Evolutionary conservation across 2,113 vertebrate species (phyloP), one percentile per base, ranked within the genome.

Genomic region (Ictidomys tridecemlineatus): DNA sequence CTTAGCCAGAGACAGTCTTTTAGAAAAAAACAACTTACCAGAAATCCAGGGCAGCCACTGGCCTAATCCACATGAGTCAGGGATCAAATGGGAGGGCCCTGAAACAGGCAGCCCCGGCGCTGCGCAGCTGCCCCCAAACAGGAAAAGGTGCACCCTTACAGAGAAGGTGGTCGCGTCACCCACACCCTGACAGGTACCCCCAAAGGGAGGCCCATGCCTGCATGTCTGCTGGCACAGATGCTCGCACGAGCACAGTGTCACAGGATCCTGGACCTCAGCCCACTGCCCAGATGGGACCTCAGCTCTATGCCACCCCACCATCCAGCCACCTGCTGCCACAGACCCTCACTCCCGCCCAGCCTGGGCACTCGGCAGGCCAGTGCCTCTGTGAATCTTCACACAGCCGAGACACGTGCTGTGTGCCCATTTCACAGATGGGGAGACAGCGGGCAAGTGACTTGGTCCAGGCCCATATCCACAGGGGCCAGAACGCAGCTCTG

Each of bases 1-100:
- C 67, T 69, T 63, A 58, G 2, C 94, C 10, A 39, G 69, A 45
- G 85, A 92, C 24, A 9, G 96, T 73, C 34, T 61, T 85, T 77
- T 30, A 93, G 91, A 78, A 78, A 51, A 95, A 95, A 96, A 95
- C 79, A 84, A 51, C 91, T 74, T 80, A 69, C 70, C 34, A 67
- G 94, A 94, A 96, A 87, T 76, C 65, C 88, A 14, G 0, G 0
- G 0, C 82, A 85, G 78, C 89, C 45, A 0, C 78, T 14, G 13
- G 73, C 67, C 37, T 45, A 26, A 0, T 51, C 84, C 91, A 89
- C 34, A 10, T 10, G 45, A 88, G 79, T 67, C 65, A 76, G 85
- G 85, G 95, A 85, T 82, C 0, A 0, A 80, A 63, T 32, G 17
- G 53, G 32, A 93, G 45, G n/a, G 34, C 28, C 45, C 70, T 14